Evolutionary conservation across 2,113 vertebrate genomes (phyloP).

Genomic region (Cichladusa arquata): DNA sequence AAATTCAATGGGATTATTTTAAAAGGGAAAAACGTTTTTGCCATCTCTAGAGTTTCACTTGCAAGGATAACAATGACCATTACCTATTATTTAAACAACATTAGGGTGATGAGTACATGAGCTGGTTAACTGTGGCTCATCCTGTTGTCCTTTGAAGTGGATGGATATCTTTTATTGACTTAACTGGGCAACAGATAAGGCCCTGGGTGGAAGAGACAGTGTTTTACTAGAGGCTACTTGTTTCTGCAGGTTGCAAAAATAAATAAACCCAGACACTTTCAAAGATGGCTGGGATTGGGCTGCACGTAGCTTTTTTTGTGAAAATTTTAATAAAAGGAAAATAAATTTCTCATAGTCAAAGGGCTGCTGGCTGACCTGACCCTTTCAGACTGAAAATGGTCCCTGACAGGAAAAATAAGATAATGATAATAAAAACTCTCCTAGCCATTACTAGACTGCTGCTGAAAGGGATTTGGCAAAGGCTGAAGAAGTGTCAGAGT

Average conservation of each 20-base stretch:
- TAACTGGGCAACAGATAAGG: not conserved
- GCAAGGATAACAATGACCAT: not conserved
- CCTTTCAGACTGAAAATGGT: constrained; percentile 5
- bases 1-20: not conserved
- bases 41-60: not conserved
- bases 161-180: not conserved
- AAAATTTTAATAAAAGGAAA: not conserved
- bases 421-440: not conserved
- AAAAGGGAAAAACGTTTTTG: not conserved
- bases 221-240: not conserved
- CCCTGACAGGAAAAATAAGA: not conserved
- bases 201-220: not conserved
- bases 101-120: not conserved
- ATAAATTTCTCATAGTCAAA: not conserved
- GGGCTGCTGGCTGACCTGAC: not conserved
- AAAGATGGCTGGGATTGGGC: not conserved
- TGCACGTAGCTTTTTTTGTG: not conserved
- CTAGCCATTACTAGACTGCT: not conserved
- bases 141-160: not conserved
- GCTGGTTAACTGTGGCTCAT: not conserved
- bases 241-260: not conserved
- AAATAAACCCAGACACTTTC: not conserved
- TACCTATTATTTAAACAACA: not conserved
- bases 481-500: not conserved
- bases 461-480: constrained; percentile 29